Base-by-base conservation (phyloP, 92 coral and sea anemone species). In the Parazoanthus darwini region DNA sequence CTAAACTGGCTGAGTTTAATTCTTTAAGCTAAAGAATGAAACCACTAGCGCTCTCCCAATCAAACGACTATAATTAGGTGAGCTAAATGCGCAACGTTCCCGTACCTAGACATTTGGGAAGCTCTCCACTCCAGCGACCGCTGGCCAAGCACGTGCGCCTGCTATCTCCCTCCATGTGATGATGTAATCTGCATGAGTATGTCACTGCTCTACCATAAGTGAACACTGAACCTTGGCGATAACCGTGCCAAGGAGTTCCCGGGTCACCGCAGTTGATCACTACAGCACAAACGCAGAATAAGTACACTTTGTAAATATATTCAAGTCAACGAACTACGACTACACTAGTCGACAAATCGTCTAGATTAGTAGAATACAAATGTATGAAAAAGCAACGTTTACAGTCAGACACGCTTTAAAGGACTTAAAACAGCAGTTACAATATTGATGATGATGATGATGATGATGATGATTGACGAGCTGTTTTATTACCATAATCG, bases 251-350 rank as follows among this genome's bases (percentile, higher is more conserved):
- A 13, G 99, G 99, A 29, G 92, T 92, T n/a, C 98, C 99, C 38
- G 99, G 99, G 72, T 97, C 93, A 25, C 98, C 97, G 46, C 99
- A 97, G 88, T 94, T 95, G 14, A 95, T 89, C 18, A 97, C 99
- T 97, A 79, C 13, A 88, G 70, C n/a, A 26, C 26, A 63, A 18
- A 22, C 26, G 70, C 15, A 23, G 9, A 54, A 54, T 54, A 54
- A 11, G 14, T 63, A 63, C 22, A 7, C 26, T 23, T 20, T 63
- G 25, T 63, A 18, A 63, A 23, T 63, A 5, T 63, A 63, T 9
- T 0, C 33, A 29, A 20, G n/a, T 63, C 22, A 4, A 20, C 8
- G 0, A 29, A 29, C 33, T 29, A 29, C 33, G 33, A 29, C 3
- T 54, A 11, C 14, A 15, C 70, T 29, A 29, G 33, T 63, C 25